These are phyloP conservation scores for Dendropsophus ebraccatus DNA, from an alignment of 2,113 vertebrate genomes.

Conservation along the genomic window DNA sequence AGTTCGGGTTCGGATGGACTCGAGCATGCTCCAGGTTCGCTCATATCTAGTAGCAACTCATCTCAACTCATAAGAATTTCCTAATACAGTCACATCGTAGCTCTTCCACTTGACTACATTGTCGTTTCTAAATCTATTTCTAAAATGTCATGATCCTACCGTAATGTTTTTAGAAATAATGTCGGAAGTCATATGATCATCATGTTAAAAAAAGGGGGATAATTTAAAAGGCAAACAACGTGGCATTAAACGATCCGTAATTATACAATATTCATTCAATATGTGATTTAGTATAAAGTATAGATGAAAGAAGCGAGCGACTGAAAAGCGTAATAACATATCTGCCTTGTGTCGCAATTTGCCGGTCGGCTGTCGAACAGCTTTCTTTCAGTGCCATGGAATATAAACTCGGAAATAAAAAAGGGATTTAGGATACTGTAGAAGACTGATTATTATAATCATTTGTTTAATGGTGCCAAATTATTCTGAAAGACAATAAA, in stretches of 20 bases:
- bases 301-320: slow-evolving; percentile 15
- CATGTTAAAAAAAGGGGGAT: background rate
- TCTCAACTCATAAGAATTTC: background rate
- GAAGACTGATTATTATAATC: slow-evolving; percentile 50
- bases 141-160: background rate
- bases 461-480: slow-evolving; percentile 51
- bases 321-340: slow-evolving; percentile 34
- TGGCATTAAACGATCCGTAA: background rate
- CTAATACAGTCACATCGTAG: background rate
- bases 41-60: too few species aligned
- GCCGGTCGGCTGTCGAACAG: background rate
- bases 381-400: slow-evolving; percentile 22
- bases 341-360: slow-evolving; percentile 2
- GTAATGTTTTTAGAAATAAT: slow-evolving; percentile 3
- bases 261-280: slow-evolving; percentile 26
- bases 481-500: slow-evolving; percentile 52
- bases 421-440: slow-evolving; percentile 23
- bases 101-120: background rate
- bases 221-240: background rate
- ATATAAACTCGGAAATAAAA: slow-evolving; percentile 36
- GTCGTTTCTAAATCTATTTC: background rate
- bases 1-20: too few species aligned
- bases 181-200: background rate
- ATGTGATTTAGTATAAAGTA: background rate
- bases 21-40: too few species aligned